phyloP scores from a whole-genome alignment of 2,797 vertebrate genomes.

The Takifugu ocellatus region DNA sequence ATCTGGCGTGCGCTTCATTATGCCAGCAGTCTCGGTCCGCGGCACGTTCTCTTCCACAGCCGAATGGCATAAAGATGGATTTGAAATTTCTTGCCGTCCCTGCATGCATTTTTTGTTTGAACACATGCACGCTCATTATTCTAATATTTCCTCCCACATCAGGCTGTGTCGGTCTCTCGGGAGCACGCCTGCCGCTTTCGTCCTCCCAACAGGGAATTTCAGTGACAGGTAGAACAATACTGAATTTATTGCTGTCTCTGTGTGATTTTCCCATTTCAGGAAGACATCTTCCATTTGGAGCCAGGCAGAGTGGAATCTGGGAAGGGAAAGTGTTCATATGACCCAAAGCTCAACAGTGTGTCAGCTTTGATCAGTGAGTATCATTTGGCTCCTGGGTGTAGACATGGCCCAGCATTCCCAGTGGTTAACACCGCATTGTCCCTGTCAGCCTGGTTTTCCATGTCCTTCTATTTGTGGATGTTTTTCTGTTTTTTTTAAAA shows the following conservation, averaged over 20 bases:
- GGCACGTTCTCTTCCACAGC: constrained; percentile 36
- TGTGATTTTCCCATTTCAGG: constrained; percentile 79
- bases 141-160: constrained; percentile 61
- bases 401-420: constrained; percentile 4
- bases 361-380: constrained; percentile 97
- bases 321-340: constrained; percentile 98
- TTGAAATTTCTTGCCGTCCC: constrained; percentile 46
- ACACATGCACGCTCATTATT: constrained; percentile 66
- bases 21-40: constrained; percentile 23
- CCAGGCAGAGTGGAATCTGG: constrained; percentile 94
- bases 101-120: constrained; percentile 68
- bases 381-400: constrained; percentile 17
- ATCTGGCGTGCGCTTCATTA: constrained; percentile 55
- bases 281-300: constrained; percentile 96
- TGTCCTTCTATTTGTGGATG: background rate
- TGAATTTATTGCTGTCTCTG: constrained; percentile 64
- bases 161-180: constrained; percentile 50
- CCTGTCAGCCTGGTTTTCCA: constrained; percentile 9
- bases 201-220: constrained; percentile 56
- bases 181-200: constrained; percentile 45
- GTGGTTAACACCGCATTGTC: too few relatives aligned
- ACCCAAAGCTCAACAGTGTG: constrained; percentile 96
- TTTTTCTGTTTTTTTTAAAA: too few relatives aligned
- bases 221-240: constrained; percentile 61
- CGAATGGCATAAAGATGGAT: constrained; percentile 49